Evolutionary conservation across 2,888 invertebrate species (phyloP).

Genomic region (Seira sanloemensis): DNA sequence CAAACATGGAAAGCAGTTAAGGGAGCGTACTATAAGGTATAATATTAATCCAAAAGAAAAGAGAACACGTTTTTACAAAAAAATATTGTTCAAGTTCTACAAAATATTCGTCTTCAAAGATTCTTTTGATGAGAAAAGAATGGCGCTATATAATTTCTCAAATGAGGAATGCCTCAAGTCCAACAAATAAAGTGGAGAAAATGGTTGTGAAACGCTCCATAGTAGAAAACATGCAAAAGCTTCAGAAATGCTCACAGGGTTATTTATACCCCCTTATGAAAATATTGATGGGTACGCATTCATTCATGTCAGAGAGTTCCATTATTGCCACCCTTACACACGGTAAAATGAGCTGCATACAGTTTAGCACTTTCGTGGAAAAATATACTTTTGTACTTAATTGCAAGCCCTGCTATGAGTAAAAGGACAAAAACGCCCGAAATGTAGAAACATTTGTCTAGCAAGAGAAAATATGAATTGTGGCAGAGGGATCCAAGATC

Average conservation of each 20-base stretch:
- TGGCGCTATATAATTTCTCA: not conserved
- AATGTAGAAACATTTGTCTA: too few species aligned
- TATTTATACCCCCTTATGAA: conserved; percentile 43
- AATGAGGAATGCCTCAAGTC: not conserved
- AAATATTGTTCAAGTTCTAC: not conserved
- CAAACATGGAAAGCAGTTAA: not conserved
- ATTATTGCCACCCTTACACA: conserved; percentile 19
- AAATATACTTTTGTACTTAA: not conserved
- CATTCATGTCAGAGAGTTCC: conserved; percentile 29
- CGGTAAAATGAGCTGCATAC: conserved; percentile 25
- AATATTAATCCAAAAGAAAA: not conserved
- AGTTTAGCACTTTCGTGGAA: conserved; percentile 4
- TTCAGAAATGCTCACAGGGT: conserved; percentile 1
- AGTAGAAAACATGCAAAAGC: not conserved
- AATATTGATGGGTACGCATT: conserved; percentile 46
- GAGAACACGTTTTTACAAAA: too few species aligned
- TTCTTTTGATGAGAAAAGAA: not conserved
- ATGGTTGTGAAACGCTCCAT: not conserved
- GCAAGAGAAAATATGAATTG: not conserved
- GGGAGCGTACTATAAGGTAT: too few species aligned
- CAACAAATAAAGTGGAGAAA: not conserved
- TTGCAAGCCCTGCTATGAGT: not conserved
- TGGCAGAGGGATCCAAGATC: not conserved
- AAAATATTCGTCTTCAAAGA: not conserved
- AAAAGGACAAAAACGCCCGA: not conserved